Conservation (phyloP, 2,888 invertebrate species). For the Slavum lentiscoides region DNA sequence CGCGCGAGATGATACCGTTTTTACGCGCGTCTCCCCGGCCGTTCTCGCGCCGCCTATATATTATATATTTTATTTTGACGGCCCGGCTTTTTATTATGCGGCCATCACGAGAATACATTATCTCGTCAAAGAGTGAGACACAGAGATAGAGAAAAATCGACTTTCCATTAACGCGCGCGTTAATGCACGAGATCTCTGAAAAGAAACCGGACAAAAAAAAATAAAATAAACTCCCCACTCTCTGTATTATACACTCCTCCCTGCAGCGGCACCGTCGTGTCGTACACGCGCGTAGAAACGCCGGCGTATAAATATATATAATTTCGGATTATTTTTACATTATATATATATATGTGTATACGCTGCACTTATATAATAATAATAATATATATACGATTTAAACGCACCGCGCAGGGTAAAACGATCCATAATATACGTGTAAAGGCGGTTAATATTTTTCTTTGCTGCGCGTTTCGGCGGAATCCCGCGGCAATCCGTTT, state of each 20-base stretch:
- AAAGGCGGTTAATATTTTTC: conserved; percentile 25
- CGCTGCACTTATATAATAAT: too few relatives aligned
- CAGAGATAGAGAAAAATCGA: conserved; percentile 30
- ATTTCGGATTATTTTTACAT: conserved; percentile 30
- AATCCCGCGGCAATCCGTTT: not conserved
- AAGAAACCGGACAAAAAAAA: conserved; percentile 4
- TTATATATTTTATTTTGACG: not conserved
- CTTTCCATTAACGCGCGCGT: conserved; percentile 48
- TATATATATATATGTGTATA: too few relatives aligned
- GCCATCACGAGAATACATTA: conserved; percentile 53
- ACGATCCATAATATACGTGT: not conserved
- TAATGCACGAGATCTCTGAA: conserved; percentile 36
- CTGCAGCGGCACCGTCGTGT: too few relatives aligned
- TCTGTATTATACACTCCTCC: too few relatives aligned
- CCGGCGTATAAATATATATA: conserved; percentile 49
- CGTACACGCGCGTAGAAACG: not conserved
- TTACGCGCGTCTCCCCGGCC: not conserved
- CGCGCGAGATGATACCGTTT: conserved; percentile 40
- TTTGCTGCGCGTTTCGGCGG: not conserved
- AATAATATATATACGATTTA: not conserved
- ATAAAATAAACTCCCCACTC: not conserved
- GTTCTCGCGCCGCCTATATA: too few relatives aligned
- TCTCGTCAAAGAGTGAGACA: conserved; percentile 35
- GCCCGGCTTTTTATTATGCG: not conserved
- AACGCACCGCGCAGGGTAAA: not conserved